Conservation (phyloP, 2,797 vertebrate species). For the Poliocrania exsul region DNA sequence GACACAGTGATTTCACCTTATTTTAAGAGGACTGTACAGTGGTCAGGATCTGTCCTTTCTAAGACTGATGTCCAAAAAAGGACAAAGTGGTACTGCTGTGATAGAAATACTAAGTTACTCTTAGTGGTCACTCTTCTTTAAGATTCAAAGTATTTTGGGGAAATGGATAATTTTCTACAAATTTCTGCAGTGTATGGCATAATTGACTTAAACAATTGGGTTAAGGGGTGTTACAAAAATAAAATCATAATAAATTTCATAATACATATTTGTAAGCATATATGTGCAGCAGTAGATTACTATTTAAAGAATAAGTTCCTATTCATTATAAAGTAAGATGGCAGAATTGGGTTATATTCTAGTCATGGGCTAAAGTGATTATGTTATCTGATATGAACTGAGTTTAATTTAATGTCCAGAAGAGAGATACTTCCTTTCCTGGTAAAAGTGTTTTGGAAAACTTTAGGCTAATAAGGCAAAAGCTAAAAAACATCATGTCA, state of each 20-base stretch:
- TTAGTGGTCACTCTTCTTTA: background rate
- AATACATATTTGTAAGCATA: background rate
- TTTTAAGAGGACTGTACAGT: background rate
- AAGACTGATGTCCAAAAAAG: background rate
- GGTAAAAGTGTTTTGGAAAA: constrained; percentile 8
- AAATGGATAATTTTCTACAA: background rate
- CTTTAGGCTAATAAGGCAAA: constrained; percentile 29
- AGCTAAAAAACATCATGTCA: constrained; percentile 20
- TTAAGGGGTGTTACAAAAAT: background rate
- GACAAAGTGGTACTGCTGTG: background rate
- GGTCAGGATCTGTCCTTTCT: background rate
- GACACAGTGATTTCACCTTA: background rate
- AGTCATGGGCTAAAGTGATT: background rate
- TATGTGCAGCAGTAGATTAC: background rate
- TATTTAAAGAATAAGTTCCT: background rate
- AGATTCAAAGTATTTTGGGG: background rate
- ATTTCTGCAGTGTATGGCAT: background rate
- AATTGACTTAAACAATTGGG: background rate
- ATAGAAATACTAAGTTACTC: background rate
- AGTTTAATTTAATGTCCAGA: constrained; percentile 1
- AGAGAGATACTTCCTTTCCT: background rate
- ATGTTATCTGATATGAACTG: background rate
- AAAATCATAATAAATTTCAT: background rate
- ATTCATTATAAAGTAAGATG: background rate
- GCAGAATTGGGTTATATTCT: constrained; percentile 21